Evolutionary conservation across 2,888 invertebrate species (phyloP).

Genomic region (Saturnia pavonia): DNA sequence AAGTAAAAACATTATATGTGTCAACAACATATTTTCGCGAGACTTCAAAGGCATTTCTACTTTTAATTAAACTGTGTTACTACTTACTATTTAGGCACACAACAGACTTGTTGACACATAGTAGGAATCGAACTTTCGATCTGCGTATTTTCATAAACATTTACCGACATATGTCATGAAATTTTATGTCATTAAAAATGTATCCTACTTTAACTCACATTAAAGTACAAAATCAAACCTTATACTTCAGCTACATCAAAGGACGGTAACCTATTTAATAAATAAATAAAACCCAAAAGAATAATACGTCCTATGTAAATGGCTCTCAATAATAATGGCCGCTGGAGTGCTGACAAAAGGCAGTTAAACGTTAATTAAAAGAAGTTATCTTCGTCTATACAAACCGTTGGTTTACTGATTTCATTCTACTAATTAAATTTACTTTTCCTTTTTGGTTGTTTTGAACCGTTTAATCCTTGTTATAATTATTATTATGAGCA

Average conservation of each 20-base stretch:
- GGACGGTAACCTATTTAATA: neutral
- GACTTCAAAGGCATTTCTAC: no score
- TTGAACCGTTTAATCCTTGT: conserved; percentile 8
- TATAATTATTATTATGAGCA: neutral
- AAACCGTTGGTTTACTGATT: conserved; percentile 7
- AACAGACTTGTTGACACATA: neutral
- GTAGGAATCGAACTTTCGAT: neutral
- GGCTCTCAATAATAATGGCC: conserved; percentile 5
- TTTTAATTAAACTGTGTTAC: no score
- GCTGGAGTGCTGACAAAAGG: conserved; percentile 19
- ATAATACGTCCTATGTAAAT: conserved; percentile 16
- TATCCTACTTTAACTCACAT: no score
- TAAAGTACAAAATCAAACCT: neutral
- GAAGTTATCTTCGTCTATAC: conserved; percentile 9
- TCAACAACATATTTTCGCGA: no score
- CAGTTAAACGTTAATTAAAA: conserved; percentile 32
- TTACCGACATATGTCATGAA: neutral
- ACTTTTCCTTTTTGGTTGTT: conserved; percentile 24
- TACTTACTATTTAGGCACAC: neutral
- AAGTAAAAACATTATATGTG: no score
- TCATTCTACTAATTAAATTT: conserved; percentile 29
- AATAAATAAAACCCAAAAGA: neutral
- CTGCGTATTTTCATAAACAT: neutral
- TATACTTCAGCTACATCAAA: no score
- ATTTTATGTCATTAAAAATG: no score